Evolutionary conservation across 2,113 vertebrate species (phyloP).

Genomic region (Aptenodytes forsteri): DNA sequence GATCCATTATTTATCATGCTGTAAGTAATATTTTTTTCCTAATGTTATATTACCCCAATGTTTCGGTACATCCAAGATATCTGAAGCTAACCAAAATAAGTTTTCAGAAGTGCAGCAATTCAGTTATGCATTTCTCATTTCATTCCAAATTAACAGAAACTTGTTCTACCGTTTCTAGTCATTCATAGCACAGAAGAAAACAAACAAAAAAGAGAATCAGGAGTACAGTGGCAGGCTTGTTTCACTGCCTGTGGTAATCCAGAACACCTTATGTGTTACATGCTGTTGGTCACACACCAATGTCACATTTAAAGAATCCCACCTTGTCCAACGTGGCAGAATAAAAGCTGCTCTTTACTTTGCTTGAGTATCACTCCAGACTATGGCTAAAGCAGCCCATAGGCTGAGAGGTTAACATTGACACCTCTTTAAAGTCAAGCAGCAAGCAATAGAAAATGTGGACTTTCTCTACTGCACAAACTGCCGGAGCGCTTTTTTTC

Average conservation of each 20-base stretch:
- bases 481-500: background rate
- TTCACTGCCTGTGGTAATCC: background rate
- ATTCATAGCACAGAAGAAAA: background rate
- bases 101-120: background rate
- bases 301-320: background rate
- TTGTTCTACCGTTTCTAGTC: background rate
- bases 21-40: background rate
- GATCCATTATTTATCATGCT: background rate
- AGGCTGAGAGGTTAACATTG: background rate
- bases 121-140: background rate
- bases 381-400: background rate
- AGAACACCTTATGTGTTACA: background rate
- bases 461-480: background rate
- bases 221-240: background rate
- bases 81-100: background rate
- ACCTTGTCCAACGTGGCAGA: background rate
- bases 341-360: background rate
- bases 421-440: background rate
- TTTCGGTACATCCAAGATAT: background rate
- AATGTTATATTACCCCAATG: background rate
- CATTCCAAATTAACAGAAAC: background rate
- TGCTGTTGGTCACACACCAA: background rate
- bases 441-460: background rate
- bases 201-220: background rate
- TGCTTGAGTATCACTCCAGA: background rate